Evolutionary conservation across 2,888 invertebrate genomes (phyloP).

Genomic region (Sussaba pulchella): DNA sequence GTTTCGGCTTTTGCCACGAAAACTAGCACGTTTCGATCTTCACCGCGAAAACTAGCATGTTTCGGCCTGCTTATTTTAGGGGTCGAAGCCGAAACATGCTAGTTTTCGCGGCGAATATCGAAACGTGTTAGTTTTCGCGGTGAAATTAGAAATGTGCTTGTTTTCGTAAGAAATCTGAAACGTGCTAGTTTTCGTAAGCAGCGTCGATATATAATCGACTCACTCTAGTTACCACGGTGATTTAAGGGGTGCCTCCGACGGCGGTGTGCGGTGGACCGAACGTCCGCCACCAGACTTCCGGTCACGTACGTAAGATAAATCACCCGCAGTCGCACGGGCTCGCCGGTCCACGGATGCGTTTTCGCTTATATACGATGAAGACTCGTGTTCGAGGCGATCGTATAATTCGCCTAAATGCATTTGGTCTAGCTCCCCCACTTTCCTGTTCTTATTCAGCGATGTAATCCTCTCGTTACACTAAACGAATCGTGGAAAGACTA

Average conservation of each 20-base stretch:
- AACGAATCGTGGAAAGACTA: too few relatives aligned
- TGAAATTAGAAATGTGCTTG: too few relatives aligned
- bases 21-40: too few relatives aligned
- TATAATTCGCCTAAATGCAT: constrained; percentile 16
- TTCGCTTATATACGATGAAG: constrained; percentile 19
- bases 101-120: too few relatives aligned
- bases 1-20: too few relatives aligned
- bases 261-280: constrained; percentile 50
- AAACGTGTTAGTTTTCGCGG: too few relatives aligned
- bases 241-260: constrained; percentile 75
- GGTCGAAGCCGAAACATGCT: too few relatives aligned
- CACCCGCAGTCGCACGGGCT: constrained; percentile 47
- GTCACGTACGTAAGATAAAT: constrained; percentile 76
- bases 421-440: neutral
- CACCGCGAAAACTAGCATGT: too few relatives aligned
- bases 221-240: constrained; percentile 71
- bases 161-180: too few relatives aligned
- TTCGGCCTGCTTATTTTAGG: too few relatives aligned
- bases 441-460: neutral
- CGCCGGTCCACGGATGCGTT: constrained; percentile 35
- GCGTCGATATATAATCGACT: constrained; percentile 17
- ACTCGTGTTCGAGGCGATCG: constrained; percentile 2
- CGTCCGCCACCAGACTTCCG: constrained; percentile 66
- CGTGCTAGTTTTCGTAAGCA: too few relatives aligned
- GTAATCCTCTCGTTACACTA: neutral